phyloP scores from a whole-genome alignment of 2,888 invertebrate genomes.

The Oscheius onirici region DNA sequence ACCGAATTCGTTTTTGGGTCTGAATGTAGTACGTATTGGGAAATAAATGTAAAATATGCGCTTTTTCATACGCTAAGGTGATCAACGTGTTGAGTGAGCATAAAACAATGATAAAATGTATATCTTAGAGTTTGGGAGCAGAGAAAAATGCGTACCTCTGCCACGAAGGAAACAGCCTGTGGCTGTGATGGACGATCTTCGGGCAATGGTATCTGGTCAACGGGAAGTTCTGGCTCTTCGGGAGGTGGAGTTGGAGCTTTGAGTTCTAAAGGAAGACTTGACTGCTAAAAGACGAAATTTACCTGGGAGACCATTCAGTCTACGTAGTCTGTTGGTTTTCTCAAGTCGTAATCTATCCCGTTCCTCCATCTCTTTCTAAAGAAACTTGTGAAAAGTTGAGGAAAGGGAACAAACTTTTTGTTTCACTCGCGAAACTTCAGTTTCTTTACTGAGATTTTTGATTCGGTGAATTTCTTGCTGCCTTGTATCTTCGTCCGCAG shows the following conservation, averaged over 20 bases:
- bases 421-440: slow-evolving; percentile 14
- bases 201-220: slow-evolving; percentile 52
- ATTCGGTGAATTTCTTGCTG: slow-evolving; percentile 46
- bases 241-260: slow-evolving; percentile 34
- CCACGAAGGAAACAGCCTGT: not conserved
- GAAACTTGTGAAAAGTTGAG: not conserved
- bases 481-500: slow-evolving; percentile 57
- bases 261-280: slow-evolving; percentile 34
- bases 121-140: no score
- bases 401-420: slow-evolving; percentile 10
- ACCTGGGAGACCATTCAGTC: slow-evolving; percentile 29
- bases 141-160: not conserved
- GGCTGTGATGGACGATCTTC: not conserved
- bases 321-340: slow-evolving; percentile 21
- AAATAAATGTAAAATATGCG: no score
- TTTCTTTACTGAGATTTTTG: slow-evolving; percentile 40
- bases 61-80: no score
- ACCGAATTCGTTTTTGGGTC: slow-evolving; percentile 42
- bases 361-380: slow-evolving; percentile 8
- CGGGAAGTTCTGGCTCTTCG: slow-evolving; percentile 26
- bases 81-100: no score
- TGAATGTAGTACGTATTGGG: no score
- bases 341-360: not conserved
- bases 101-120: no score
- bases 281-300: not conserved